Evolutionary conservation across 2,113 vertebrate species (phyloP).

Genomic region (Pandion haliaetus): DNA sequence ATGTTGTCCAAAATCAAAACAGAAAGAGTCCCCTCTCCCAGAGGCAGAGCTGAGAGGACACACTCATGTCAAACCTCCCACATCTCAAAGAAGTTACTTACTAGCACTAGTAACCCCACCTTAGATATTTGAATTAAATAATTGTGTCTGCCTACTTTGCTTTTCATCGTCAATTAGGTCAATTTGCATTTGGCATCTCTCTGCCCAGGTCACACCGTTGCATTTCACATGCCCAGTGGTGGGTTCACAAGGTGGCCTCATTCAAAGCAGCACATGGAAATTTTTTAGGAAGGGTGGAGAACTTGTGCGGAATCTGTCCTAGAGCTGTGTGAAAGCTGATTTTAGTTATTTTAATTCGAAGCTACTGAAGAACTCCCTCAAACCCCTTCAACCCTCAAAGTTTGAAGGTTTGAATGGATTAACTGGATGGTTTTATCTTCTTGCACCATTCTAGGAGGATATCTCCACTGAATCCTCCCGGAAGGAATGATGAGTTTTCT

Average conservation of each 20-base stretch:
- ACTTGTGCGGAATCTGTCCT: rapidly evolving
- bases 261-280: neutral
- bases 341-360: neutral
- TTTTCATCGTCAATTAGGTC: neutral
- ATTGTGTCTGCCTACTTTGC: neutral
- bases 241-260: neutral
- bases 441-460: neutral
- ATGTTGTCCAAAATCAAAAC: neutral
- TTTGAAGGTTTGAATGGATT: neutral
- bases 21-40: neutral
- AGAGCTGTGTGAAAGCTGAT: neutral
- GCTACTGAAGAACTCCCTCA: neutral
- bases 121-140: neutral
- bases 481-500: neutral
- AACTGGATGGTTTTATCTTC: neutral
- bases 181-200: neutral
- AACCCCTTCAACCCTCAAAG: neutral
- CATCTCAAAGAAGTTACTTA: neutral
- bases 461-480: neutral
- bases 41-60: neutral
- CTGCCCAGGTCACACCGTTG: rapidly evolving
- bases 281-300: neutral
- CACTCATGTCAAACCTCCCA: neutral
- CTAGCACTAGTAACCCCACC: neutral
- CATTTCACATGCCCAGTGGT: rapidly evolving